Conservation (phyloP, 92 coral and sea anemone species). For the Scolanthus callimorphus region DNA sequence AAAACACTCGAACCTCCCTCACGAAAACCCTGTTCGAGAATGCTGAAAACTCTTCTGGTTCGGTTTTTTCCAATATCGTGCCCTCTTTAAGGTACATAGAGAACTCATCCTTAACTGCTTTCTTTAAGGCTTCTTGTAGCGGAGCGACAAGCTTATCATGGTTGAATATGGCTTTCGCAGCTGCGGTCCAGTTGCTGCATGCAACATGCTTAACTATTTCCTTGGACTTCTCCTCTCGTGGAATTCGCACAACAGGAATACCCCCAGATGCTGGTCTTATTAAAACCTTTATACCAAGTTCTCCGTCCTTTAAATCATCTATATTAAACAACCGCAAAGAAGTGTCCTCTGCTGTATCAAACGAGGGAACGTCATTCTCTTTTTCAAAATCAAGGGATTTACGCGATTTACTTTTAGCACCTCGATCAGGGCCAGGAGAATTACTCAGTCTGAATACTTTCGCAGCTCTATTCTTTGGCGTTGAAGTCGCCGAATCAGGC, state of each 20-base stretch:
- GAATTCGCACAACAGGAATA: slow-evolving; percentile 23
- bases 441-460: background rate
- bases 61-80: slow-evolving; percentile 20
- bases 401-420: slow-evolving; percentile 4
- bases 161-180: slow-evolving; percentile 18
- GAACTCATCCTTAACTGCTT: slow-evolving; percentile 17
- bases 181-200: slow-evolving; percentile 31
- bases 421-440: no score
- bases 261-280: slow-evolving; percentile 2
- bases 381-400: background rate
- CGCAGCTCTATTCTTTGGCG: background rate
- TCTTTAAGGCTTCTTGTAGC: slow-evolving; percentile 9
- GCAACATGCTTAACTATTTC: slow-evolving; percentile 18
- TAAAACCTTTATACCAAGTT: slow-evolving; percentile 18
- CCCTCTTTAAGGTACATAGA: slow-evolving; percentile 16
- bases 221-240: slow-evolving; percentile 21
- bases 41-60: slow-evolving; percentile 24
- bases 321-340: slow-evolving; percentile 1
- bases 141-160: slow-evolving; percentile 24
- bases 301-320: slow-evolving; percentile 14
- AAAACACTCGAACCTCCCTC: slow-evolving; percentile 20
- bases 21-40: slow-evolving; percentile 24
- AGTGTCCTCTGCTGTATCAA: background rate
- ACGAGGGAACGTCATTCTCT: background rate
- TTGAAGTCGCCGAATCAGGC: no score